Base-by-base conservation (phyloP, 2,888 invertebrate genomes). In the Ichneumoninae sp. region DNA sequence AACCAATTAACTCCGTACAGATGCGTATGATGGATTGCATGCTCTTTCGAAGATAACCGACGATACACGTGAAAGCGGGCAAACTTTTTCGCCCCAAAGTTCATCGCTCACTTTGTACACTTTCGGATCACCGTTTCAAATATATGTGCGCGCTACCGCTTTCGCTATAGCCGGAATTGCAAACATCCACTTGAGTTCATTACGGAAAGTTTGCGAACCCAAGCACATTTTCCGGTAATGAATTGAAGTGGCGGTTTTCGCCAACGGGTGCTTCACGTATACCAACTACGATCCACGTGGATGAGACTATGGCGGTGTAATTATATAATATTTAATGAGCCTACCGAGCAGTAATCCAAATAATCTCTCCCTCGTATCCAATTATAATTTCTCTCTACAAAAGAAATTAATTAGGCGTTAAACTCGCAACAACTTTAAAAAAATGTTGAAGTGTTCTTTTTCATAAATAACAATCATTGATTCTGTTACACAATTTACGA, bases 261-360 rank as follows among this genome's bases (percentile, higher is more conserved):
- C 4, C 10, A 26, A 57, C 26, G 1, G 13, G 4, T 1, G 22
- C 22, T 10, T 13, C 10, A 22, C 57, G 13, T 26, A 57, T 13
- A 26, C 10, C 57, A 57, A 57, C 22, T 22, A 3, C 3, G 26
- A 26, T 57, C 26, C 26, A 26, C 57, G 8, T 10, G 26, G 10
- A 26, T 26, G 26, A 57, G 26, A 13, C 4, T 10, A 57, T 57
- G 13, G 13, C 26, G 26, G 26, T 57, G 57, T 57, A 57, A 26
- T 57, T 22, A 57, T 57, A 22, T 57, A 57, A 57, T 57, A 57
- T 57, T 57, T 57, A 26, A 57, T 57, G 22, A 57, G 10, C 26
- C 26, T 22, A 10, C 57, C 26, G 57, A 22, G 26, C 57, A 4
- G 22, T 26, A 26, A 26, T 26, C 10, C 7, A 57, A 57, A 52